These are phyloP conservation scores for Aethina tumida DNA, from an alignment of 1,140 invertebrate genomes.

Conservation along the genomic window DNA sequence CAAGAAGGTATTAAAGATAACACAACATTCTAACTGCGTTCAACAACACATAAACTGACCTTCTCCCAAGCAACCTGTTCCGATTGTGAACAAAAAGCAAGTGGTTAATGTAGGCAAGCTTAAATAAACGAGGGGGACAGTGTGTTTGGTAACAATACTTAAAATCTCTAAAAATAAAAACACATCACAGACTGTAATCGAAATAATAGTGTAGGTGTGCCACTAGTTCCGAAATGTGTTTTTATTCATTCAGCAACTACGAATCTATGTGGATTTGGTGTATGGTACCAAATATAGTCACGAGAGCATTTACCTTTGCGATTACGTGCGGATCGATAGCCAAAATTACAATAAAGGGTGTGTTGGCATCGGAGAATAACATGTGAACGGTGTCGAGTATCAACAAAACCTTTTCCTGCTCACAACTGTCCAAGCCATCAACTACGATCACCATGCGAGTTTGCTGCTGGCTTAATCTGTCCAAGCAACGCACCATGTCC, in stretches of 20 bases:
- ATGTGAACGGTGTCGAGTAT: slow-evolving; percentile 91
- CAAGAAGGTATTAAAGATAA: slow-evolving; percentile 4
- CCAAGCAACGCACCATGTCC: slow-evolving; percentile 56
- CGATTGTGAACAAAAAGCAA: slow-evolving; percentile 11
- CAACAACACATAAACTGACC: slow-evolving; percentile 35
- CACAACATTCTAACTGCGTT: slow-evolving; percentile 6
- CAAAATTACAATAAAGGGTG: slow-evolving; percentile 87
- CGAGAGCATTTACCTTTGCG: slow-evolving; percentile 67
- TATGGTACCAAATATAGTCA: not conserved
- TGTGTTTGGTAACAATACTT: not conserved
- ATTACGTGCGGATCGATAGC: slow-evolving; percentile 96
- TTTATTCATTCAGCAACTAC: not conserved
- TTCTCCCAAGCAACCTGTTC: slow-evolving; percentile 47
- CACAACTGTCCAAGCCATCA: slow-evolving; percentile 94
- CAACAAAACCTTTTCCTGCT: slow-evolving; percentile 90
- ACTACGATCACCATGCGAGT: slow-evolving; percentile 90
- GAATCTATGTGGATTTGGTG: not conserved
- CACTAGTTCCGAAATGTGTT: not conserved
- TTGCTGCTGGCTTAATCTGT: slow-evolving; percentile 84
- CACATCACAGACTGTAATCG: too few species aligned
- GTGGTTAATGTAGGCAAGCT: not conserved
- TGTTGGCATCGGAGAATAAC: slow-evolving; percentile 81
- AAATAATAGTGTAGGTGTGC: too few species aligned
- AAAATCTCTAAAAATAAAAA: not conserved
- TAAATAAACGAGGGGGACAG: not conserved